Evolutionary conservation across 2,888 invertebrate species (phyloP).

Genomic region (Tineola bisselliella): DNA sequence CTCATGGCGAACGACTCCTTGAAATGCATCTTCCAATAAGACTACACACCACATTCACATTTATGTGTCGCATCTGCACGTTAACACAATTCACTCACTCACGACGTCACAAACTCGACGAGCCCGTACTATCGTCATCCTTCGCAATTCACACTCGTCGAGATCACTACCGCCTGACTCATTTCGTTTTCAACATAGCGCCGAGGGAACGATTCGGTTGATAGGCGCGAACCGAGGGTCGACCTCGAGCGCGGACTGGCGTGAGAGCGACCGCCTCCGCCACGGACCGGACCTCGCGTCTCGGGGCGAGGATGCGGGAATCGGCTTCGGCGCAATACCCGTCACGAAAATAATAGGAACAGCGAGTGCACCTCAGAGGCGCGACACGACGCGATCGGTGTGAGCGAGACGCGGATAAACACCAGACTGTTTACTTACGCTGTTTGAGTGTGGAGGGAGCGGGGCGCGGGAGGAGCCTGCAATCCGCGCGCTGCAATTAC

Average conservation of each 20-base stretch:
- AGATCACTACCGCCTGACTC: slow-evolving; percentile 39
- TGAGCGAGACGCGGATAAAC: slow-evolving; percentile 68
- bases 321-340: slow-evolving; percentile 68
- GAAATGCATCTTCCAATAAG: slow-evolving; percentile 66
- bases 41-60: slow-evolving; percentile 59
- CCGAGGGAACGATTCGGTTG: slow-evolving; percentile 38
- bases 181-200: slow-evolving; percentile 48
- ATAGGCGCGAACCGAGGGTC: slow-evolving; percentile 57
- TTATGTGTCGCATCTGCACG: slow-evolving; percentile 60
- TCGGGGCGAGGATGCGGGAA: slow-evolving; percentile 67
- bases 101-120: slow-evolving; percentile 36
- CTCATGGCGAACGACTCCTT: slow-evolving; percentile 67
- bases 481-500: slow-evolving; percentile 67
- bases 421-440: slow-evolving; percentile 67
- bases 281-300: slow-evolving; percentile 61
- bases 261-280: slow-evolving; percentile 55
- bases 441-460: slow-evolving; percentile 46
- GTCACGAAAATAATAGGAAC: slow-evolving; percentile 69
- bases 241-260: slow-evolving; percentile 61
- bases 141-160: slow-evolving; percentile 34
- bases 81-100: slow-evolving; percentile 53
- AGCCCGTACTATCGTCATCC: slow-evolving; percentile 32
- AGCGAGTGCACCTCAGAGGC: slow-evolving; percentile 67
- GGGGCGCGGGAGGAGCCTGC: slow-evolving; percentile 49
- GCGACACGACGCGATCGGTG: slow-evolving; percentile 65